phyloP scores from a whole-genome alignment of 2,888 invertebrate genomes.

The Drosophila kanekoi region DNA sequence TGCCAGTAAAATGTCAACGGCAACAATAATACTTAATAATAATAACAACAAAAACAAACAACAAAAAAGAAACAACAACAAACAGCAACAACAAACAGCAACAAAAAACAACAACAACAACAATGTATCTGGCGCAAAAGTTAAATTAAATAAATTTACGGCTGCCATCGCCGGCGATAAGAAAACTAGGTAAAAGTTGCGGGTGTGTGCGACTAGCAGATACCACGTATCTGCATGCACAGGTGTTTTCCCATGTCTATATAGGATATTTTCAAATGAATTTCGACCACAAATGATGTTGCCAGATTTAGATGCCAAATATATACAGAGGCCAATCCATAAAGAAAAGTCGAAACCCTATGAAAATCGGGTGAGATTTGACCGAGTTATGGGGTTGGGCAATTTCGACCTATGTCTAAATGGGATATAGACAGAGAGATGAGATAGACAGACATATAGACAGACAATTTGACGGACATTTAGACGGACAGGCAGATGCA shows the following conservation, averaged over 20 bases:
- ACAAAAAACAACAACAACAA: slow-evolving; percentile 19
- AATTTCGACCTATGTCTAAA: too few species aligned
- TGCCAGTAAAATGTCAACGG: slow-evolving; percentile 61
- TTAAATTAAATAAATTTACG: slow-evolving; percentile 15
- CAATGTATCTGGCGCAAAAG: slow-evolving; percentile 6
- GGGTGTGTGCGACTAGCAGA: background rate
- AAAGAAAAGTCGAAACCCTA: accelerated
- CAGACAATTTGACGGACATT: too few species aligned
- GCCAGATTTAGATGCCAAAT: too few species aligned
- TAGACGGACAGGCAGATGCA: too few species aligned
- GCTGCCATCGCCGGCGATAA: slow-evolving; percentile 13
- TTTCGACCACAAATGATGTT: too few species aligned
- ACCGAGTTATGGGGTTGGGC: too few species aligned
- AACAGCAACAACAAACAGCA: slow-evolving; percentile 10
- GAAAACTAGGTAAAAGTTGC: slow-evolving; percentile 10
- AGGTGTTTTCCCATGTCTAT: too few species aligned
- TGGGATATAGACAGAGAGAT: too few species aligned
- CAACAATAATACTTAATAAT: slow-evolving; percentile 22
- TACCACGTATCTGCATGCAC: background rate
- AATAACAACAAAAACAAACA: slow-evolving; percentile 18
- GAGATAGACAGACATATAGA: too few species aligned
- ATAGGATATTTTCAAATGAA: too few species aligned
- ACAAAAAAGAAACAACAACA: slow-evolving; percentile 20
- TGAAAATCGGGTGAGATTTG: too few species aligned
- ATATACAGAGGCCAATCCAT: too few species aligned